These are phyloP conservation scores for Actinemys pallida DNA, from an alignment of 2,113 vertebrate species.

Conservation along the genomic window DNA sequence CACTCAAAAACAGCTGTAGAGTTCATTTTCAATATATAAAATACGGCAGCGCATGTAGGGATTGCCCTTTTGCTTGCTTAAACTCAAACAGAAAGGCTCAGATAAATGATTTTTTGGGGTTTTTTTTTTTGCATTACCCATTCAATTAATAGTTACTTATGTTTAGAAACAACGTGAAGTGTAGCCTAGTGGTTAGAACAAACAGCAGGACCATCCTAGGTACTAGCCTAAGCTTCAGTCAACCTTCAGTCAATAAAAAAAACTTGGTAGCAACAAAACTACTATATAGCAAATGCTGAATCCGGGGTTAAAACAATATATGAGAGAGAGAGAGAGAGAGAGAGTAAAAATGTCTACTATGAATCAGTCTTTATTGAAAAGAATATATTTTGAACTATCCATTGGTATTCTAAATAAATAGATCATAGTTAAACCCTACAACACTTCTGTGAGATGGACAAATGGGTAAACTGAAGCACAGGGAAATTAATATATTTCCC, in stretches of 20 bases:
- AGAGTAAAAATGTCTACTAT: not conserved
- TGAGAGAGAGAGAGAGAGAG: no score
- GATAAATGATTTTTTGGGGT: rapidly evolving
- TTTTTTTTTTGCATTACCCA: not conserved
- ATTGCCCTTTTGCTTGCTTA: not conserved
- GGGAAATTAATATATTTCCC: not conserved
- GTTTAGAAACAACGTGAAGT: not conserved
- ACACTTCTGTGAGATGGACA: not conserved
- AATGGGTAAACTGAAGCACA: not conserved
- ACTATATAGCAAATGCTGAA: not conserved
- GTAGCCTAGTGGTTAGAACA: not conserved
- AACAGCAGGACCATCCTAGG: not conserved
- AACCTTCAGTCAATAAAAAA: not conserved
- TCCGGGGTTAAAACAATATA: not conserved
- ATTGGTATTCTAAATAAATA: not conserved
- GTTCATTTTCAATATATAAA: not conserved
- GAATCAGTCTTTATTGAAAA: not conserved
- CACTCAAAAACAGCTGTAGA: not conserved
- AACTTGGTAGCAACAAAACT: not conserved
- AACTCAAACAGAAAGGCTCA: not conserved
- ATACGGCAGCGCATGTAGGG: not conserved
- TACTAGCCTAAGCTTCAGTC: not conserved
- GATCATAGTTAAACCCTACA: not conserved
- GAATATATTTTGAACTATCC: not conserved
- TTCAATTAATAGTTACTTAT: not conserved